These are phyloP conservation scores for Chrysoperla carnea DNA, from an alignment of 1,140 invertebrate species.

Conservation along the genomic window DNA sequence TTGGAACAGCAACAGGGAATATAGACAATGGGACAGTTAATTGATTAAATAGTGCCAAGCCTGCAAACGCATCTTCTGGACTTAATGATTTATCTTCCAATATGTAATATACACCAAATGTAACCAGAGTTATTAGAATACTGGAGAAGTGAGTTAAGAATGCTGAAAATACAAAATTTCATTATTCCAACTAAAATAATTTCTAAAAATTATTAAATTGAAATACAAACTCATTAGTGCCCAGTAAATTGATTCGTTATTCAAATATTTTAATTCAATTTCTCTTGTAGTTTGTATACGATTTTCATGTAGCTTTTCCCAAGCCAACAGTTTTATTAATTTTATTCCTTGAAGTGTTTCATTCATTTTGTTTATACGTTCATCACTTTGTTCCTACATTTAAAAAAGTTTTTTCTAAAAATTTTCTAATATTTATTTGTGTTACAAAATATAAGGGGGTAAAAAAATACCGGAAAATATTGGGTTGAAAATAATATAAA, in stretches of 20 bases:
- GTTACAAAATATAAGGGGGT: no score
- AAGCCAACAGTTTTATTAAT: conserved; percentile 64
- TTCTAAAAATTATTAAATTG: neutral
- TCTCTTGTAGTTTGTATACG: conserved; percentile 43
- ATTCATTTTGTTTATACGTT: conserved; percentile 53
- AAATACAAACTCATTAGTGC: conserved; percentile 45
- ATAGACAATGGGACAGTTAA: conserved; percentile 61
- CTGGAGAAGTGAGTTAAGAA: conserved; percentile 57
- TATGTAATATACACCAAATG: conserved; percentile 43
- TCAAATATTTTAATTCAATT: conserved; percentile 51
- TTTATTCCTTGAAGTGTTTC: conserved; percentile 68
- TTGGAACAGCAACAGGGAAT: conserved; percentile 58
- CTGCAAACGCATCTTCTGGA: conserved; percentile 53
- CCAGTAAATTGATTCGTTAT: conserved; percentile 57
- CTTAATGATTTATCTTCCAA: conserved; percentile 36
- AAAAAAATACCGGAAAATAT: no score
- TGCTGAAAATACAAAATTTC: conserved; percentile 28
- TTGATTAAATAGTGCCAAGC: conserved; percentile 62
- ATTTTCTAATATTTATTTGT: no score
- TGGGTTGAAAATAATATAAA: no score
- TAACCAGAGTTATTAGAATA: conserved; percentile 51
- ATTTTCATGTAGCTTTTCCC: conserved; percentile 56
- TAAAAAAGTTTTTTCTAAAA: no score
- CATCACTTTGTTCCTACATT: conserved; percentile 46
- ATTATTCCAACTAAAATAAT: conserved; percentile 5